These are phyloP conservation scores for Andrena trimmerana DNA, from an alignment of 2,888 invertebrate genomes.

Conservation along the genomic window DNA sequence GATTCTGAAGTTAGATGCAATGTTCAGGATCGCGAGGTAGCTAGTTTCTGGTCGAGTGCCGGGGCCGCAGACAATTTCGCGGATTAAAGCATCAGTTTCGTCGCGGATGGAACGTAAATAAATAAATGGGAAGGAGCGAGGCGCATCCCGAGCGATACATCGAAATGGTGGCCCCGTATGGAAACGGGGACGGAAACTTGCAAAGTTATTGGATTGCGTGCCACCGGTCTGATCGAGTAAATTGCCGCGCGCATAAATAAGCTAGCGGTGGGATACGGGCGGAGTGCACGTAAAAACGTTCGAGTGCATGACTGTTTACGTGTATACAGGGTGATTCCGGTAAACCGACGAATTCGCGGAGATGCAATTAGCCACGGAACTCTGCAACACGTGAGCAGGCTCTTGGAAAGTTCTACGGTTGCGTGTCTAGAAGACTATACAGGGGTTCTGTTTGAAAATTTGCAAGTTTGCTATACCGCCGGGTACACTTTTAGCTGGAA, in stretches of 20 bases:
- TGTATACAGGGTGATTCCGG: constrained; percentile 1
- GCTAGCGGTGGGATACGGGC: constrained; percentile 5
- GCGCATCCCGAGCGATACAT: constrained; percentile 1
- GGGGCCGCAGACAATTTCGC: constrained; percentile 25
- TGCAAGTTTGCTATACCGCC: no score
- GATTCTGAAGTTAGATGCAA: no score
- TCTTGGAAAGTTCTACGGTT: neutral
- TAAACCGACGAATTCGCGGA: neutral
- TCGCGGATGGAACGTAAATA: constrained; percentile 52
- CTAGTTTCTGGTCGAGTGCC: no score
- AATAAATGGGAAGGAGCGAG: constrained; percentile 31
- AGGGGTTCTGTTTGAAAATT: no score
- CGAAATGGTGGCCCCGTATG: neutral
- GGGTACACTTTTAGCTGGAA: no score
- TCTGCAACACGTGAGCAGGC: neutral
- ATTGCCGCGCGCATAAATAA: constrained; percentile 27
- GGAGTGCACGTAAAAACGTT: constrained; percentile 7
- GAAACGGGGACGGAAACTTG: constrained; percentile 20
- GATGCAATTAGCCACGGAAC: neutral
- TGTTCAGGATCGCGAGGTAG: no score
- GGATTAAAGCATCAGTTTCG: constrained; percentile 55
- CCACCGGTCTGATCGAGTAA: constrained; percentile 23
- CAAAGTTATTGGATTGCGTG: constrained; percentile 34
- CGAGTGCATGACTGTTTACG: neutral
- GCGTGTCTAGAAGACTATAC: neutral